Evolutionary conservation across 2,113 vertebrate species (phyloP).

Genomic region (Gracilinanus agilis): DNA sequence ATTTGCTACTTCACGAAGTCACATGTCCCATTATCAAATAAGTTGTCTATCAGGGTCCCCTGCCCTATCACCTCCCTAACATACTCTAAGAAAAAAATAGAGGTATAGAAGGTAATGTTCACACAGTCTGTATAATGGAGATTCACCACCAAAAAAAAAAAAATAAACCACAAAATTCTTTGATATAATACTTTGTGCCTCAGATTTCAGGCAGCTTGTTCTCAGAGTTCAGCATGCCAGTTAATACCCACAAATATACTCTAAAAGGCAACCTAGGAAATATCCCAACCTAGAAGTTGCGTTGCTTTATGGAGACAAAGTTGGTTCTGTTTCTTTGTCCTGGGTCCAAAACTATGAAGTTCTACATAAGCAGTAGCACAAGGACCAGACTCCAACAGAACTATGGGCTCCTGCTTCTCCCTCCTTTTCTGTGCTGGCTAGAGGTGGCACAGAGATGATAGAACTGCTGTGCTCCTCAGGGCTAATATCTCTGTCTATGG

Average conservation of each 20-base stretch:
- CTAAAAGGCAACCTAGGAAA: not conserved
- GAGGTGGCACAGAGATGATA: not conserved
- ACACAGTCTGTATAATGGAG: not conserved
- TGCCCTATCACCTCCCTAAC: not conserved
- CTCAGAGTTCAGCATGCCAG: not conserved
- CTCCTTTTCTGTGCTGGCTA: not conserved
- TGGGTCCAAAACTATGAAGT: not conserved
- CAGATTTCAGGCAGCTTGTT: not conserved
- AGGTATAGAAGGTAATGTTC: not conserved
- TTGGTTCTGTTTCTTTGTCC: not conserved
- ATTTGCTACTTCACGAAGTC: not conserved
- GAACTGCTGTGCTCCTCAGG: not conserved
- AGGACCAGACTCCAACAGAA: not conserved
- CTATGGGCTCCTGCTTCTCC: not conserved
- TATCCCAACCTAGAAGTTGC: not conserved
- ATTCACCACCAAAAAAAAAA: not conserved
- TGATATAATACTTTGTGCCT: not conserved
- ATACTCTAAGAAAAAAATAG: not conserved
- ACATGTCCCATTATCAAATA: not conserved
- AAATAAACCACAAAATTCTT: not conserved
- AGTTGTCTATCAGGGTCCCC: not conserved
- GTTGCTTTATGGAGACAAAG: not conserved
- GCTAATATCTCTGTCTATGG: not conserved
- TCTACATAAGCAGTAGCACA: not conserved
- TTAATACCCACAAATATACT: not conserved